phyloP scores from a whole-genome alignment of 1,140 invertebrate species.

The Eurosta solidaginis region DNA sequence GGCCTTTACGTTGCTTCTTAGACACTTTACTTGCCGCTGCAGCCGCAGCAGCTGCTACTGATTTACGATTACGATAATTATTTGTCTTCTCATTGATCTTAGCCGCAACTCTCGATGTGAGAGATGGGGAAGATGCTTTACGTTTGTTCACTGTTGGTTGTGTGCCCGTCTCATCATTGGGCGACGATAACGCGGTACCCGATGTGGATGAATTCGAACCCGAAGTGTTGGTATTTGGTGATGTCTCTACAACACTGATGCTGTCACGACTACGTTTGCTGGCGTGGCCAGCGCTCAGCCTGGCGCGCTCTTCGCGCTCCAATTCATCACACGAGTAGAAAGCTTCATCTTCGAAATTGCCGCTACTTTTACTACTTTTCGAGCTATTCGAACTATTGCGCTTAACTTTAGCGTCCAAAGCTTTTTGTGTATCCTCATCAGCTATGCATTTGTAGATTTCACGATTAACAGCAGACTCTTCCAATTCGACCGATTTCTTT shows the following conservation, averaged over 20 bases:
- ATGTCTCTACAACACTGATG: background rate
- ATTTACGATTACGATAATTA: conserved; percentile 40
- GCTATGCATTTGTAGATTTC: conserved; percentile 9
- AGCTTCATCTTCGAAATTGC: conserved; percentile 38
- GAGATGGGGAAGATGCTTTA: conserved; percentile 44
- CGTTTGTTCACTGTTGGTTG: conserved; percentile 11
- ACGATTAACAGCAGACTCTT: background rate
- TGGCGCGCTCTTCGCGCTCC: conserved; percentile 27
- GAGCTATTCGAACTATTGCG: conserved; percentile 38
- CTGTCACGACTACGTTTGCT: background rate
- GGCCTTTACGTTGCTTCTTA: conserved; percentile 40
- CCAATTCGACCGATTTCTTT: background rate
- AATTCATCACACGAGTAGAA: conserved; percentile 38
- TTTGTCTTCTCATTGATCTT: conserved; percentile 43
- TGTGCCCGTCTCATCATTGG: background rate
- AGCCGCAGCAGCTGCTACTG: conserved; percentile 28
- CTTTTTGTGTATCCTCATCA: conserved; percentile 1
- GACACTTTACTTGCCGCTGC: conserved; percentile 30
- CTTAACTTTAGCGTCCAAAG: conserved; percentile 32
- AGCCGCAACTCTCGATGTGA: conserved; percentile 46
- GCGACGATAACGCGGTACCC: background rate
- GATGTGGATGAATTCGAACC: background rate
- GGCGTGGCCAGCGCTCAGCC: too few species aligned
- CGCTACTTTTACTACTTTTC: conserved; percentile 39
- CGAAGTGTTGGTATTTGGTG: background rate